phyloP scores from a whole-genome alignment of 23 tunicate genomes.

The Diplosoma virens region DNA sequence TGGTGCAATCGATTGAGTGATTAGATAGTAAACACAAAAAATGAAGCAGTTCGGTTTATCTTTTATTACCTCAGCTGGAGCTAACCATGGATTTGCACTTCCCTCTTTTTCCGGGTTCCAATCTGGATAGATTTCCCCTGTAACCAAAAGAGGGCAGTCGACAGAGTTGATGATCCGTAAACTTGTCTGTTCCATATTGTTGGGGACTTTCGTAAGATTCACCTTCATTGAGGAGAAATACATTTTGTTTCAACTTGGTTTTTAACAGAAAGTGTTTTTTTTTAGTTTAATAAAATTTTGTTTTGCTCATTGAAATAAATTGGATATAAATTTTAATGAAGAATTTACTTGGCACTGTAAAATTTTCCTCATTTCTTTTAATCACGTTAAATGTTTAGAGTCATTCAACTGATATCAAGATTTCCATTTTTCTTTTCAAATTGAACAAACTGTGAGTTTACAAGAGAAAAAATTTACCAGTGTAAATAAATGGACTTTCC shows the following conservation, averaged over 20 bases:
- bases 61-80: no score
- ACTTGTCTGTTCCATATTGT: slow-evolving; percentile 44
- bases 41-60: no score
- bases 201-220: slow-evolving; percentile 59
- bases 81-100: neutral
- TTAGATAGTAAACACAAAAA: no score
- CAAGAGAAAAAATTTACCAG: no score
- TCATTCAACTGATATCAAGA: no score
- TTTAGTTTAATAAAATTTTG: neutral
- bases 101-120: slow-evolving; percentile 11
- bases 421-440: no score
- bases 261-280: neutral
- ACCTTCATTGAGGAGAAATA: slow-evolving; percentile 28
- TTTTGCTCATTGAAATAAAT: neutral
- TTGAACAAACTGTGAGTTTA: no score
- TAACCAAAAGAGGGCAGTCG: slow-evolving; percentile 10
- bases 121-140: neutral
- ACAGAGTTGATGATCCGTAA: slow-evolving; percentile 46
- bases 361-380: no score
- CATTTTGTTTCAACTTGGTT: neutral
- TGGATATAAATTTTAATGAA: neutral
- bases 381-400: no score
- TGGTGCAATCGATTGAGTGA: no score
- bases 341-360: no score
- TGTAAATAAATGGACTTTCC: no score